Conservation (phyloP, 92 coral and sea anemone genomes). For the Epizoanthus ramosus region DNA sequence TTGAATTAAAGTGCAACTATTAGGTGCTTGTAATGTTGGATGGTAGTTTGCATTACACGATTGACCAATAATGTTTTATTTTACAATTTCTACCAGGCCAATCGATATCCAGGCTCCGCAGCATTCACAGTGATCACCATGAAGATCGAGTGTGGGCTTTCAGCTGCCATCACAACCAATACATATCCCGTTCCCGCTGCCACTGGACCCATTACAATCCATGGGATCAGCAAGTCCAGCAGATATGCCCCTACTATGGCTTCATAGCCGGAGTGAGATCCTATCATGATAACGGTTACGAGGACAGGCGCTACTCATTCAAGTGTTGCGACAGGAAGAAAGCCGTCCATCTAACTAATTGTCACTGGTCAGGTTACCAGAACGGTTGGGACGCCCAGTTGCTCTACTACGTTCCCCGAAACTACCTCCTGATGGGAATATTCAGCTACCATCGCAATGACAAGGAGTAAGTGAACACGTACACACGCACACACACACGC, state of each 20-base stretch:
- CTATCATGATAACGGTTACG: neutral
- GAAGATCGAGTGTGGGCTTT: conserved; percentile 44
- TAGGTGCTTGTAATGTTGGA: too few species aligned
- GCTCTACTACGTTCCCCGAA: neutral
- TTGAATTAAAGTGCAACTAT: too few species aligned
- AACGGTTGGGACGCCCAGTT: conserved; percentile 20
- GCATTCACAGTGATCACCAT: conserved; percentile 24
- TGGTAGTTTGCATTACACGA: too few species aligned
- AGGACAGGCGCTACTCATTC: conserved; percentile 15
- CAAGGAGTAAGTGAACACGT: conserved; percentile 17
- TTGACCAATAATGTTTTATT: too few species aligned
- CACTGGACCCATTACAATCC: conserved; percentile 17
- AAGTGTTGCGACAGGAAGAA: conserved; percentile 13
- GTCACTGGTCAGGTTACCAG: conserved; percentile 29
- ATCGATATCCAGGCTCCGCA: conserved; percentile 15
- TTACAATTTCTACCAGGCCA: conserved; percentile 12
- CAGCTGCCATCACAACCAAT: neutral
- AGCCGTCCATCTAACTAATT: neutral
- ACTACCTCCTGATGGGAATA: conserved; percentile 12
- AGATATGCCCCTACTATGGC: neutral
- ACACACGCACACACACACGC: neutral
- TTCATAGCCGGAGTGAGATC: conserved; percentile 16
- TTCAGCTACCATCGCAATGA: conserved; percentile 15
- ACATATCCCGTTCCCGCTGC: neutral
- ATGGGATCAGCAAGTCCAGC: neutral